Evolutionary conservation across 2,888 invertebrate genomes (phyloP), one percentile per base, ranked within the genome.

Genomic region (Anorthoa munda): DNA sequence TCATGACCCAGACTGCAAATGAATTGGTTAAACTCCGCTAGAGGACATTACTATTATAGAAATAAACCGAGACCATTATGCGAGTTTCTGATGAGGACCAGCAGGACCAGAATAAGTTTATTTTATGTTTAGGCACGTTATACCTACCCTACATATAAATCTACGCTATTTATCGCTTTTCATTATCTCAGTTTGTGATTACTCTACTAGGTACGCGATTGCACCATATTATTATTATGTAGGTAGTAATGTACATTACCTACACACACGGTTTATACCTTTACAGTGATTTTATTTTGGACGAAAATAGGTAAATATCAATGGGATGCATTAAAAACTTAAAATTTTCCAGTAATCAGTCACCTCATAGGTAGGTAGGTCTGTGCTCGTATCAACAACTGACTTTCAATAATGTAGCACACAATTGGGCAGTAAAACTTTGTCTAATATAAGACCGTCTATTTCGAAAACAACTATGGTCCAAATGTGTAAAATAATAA

Each of bases 1-100:
- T 21, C 2, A 1, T 21, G 7, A 51, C n/a, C 9, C 7, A 31
- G 21, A 12, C 2, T 11, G 9, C 11, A 64, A 51, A 46, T 50
- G 26, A 51, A 15, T 15, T 17, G 4, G 4, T 26, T 21, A 2
- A 26, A 15, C 11, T 1, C 48, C 68, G 21, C 55, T 23, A 82
- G 78, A 82, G 65, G 72, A 59, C 72, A 45, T 17, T 69, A 78
- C 66, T 69, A 26, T 4, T 26, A 21, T 53, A 23, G 13, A 60
- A 70, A 56, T 63, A 46, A 2, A 46, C 45, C 11, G 3, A 21
- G 7, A 18, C 12, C 18, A 56, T 50, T 18, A 63, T 12, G 4
- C n/a, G 11, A 23, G 2, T 45, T 26, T 31, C 11, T 15, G 2
- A 18, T 21, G 15, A 15, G 15, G 15, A 56, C 48, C 4, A 13